These are phyloP conservation scores for Orientallactaga bullata DNA, from an alignment of 2,113 vertebrate genomes.

Conservation along the genomic window DNA sequence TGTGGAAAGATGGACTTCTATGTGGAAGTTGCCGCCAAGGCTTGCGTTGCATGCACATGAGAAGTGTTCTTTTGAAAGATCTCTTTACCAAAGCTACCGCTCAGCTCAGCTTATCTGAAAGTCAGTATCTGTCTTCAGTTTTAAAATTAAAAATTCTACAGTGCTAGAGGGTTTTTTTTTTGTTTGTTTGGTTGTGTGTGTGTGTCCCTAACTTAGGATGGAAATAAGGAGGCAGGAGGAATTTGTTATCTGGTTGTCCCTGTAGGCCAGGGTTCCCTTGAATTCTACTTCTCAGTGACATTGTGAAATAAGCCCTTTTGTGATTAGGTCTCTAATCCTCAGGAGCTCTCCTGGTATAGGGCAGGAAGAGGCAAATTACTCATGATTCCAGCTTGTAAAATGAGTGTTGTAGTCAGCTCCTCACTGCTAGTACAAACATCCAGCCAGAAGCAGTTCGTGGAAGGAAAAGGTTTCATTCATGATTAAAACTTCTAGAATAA, in stretches of 20 bases:
- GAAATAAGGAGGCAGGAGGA: neutral
- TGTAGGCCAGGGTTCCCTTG: neutral
- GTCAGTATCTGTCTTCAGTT: neutral
- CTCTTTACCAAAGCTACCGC: neutral
- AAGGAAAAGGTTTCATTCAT: too few species aligned
- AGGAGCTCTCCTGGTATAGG: neutral
- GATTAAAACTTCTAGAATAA: too few species aligned
- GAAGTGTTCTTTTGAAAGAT: neutral
- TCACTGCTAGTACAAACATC: too few species aligned
- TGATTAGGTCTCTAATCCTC: neutral
- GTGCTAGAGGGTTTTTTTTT: neutral
- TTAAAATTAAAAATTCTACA: slow-evolving; percentile 10
- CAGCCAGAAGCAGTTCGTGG: too few species aligned
- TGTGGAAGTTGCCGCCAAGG: slow-evolving; percentile 31
- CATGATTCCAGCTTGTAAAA: neutral
- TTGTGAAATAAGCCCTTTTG: slow-evolving; percentile 38
- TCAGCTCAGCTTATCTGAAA: neutral
- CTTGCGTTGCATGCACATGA: neutral
- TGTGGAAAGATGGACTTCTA: neutral
- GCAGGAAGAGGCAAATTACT: neutral
- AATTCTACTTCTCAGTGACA: neutral
- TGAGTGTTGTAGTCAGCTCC: too few species aligned
- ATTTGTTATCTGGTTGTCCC: neutral
- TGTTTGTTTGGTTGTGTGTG: neutral
- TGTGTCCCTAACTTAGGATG: neutral